Percentiles rank a stretch among this genome's conserved stretches.
These are phyloP conservation scores for Typhlichthys eigenmanni DNA, from an alignment of 2,797 vertebrate genomes.

Conservation along the genomic window DNA sequence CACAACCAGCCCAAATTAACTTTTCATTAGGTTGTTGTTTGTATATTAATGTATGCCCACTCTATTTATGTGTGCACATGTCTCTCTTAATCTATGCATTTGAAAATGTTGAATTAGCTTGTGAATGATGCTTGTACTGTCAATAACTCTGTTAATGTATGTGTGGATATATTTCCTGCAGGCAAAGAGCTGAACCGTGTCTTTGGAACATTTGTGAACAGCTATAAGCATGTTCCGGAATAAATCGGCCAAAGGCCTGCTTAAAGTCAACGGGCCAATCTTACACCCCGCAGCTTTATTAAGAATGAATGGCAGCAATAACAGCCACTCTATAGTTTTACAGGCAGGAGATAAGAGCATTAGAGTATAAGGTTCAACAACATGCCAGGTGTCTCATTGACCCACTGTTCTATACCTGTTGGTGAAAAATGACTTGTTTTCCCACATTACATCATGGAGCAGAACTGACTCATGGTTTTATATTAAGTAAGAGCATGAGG, in stretches of 20 bases:
- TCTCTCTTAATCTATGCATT: not conserved
- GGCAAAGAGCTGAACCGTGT: slow-evolving; percentile 1
- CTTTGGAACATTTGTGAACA: slow-evolving; percentile 25
- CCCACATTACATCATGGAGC: slow-evolving; percentile 65
- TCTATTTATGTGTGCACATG: slow-evolving; percentile 1
- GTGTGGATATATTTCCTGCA: slow-evolving; percentile 36
- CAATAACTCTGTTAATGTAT: slow-evolving; percentile 4
- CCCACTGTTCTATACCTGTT: slow-evolving; percentile 53
- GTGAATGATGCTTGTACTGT: not conserved
- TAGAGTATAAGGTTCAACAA: slow-evolving; percentile 36
- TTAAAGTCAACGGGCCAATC: slow-evolving; percentile 25
- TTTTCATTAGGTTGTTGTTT: slow-evolving; percentile 17
- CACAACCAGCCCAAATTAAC: slow-evolving; percentile 34
- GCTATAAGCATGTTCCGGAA: slow-evolving; percentile 19
- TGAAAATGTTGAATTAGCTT: too few relatives aligned
- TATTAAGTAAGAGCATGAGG: slow-evolving; percentile 73
- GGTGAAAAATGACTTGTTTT: slow-evolving; percentile 58
- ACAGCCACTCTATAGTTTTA: slow-evolving; percentile 40
- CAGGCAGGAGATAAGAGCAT: slow-evolving; percentile 36
- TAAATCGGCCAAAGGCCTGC: slow-evolving; percentile 37
- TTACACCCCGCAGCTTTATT: slow-evolving; percentile 11
- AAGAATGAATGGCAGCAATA: slow-evolving; percentile 10
- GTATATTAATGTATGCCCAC: slow-evolving; percentile 3
- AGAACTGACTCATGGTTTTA: slow-evolving; percentile 71
- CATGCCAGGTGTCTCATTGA: slow-evolving; percentile 24